Evolutionary conservation across 2,113 vertebrate genomes (phyloP).

Genomic region (Heptranchias perlo): DNA sequence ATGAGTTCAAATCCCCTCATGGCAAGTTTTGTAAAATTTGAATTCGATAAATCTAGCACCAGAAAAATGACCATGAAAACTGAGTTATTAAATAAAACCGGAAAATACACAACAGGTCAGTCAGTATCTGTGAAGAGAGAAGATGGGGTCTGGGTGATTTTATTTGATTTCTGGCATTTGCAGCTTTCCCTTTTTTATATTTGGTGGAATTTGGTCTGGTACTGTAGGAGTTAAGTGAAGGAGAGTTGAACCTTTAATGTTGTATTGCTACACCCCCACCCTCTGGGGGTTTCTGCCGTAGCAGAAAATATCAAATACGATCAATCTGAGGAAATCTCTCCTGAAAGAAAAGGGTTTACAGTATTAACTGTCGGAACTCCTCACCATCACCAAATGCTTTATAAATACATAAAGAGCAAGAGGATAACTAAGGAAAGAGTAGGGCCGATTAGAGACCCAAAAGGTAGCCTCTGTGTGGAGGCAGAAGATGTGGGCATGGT

Average conservation of each 20-base stretch:
- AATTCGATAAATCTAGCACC: neutral
- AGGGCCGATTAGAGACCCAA: too few relatives aligned
- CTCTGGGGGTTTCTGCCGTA: neutral
- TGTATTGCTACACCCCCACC: neutral
- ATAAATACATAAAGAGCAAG: too few relatives aligned
- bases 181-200: neutral
- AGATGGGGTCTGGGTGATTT: neutral
- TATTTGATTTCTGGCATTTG: neutral
- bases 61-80: neutral
- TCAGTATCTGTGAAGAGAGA: neutral
- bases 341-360: neutral
- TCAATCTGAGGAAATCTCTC: neutral
- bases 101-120: neutral
- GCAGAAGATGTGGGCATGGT: too few relatives aligned
- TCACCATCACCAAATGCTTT: neutral
- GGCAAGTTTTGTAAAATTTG: neutral
- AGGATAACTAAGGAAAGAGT: too few relatives aligned
- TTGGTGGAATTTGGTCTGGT: neutral
- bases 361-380: neutral
- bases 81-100: neutral
- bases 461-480: too few relatives aligned
- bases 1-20: neutral
- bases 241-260: neutral
- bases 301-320: neutral
- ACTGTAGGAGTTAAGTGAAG: neutral